Evolutionary conservation across 2,888 invertebrate species (phyloP).

Genomic region (Brachylomia viminalis): DNA sequence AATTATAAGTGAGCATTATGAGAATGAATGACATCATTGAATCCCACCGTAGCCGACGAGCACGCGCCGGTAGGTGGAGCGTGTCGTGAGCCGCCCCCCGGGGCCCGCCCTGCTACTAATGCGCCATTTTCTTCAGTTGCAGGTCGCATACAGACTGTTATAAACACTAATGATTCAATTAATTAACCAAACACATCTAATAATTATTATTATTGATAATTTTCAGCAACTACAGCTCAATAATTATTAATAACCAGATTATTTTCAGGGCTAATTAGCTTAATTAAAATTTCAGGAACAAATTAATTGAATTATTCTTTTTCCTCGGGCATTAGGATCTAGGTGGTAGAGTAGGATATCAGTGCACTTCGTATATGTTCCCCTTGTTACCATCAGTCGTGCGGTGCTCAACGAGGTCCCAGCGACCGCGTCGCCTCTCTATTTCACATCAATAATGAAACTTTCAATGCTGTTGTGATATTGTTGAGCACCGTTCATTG

Average conservation of each 20-base stretch:
- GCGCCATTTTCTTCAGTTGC: constrained; percentile 80
- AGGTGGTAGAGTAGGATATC: constrained; percentile 66
- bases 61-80: constrained; percentile 46
- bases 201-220: constrained; percentile 71
- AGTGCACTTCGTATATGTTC: constrained; percentile 28
- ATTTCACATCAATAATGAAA: neutral
- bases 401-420: neutral
- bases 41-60: neutral
- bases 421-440: neutral
- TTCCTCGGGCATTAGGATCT: constrained; percentile 81
- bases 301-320: constrained; percentile 76
- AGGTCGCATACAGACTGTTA: constrained; percentile 79
- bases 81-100: constrained; percentile 28
- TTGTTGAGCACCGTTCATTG: constrained; percentile 20
- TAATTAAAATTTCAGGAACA: constrained; percentile 86
- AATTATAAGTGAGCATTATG: neutral
- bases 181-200: constrained; percentile 73
- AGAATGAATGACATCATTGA: neutral
- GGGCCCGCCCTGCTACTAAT: constrained; percentile 72
- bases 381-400: constrained; percentile 5
- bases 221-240: constrained; percentile 82
- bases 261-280: constrained; percentile 86
- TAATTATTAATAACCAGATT: constrained; percentile 77
- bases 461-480: neutral
- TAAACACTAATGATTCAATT: constrained; percentile 70